Base-by-base conservation (phyloP, 2,113 vertebrate species). In the Grammomys surdaster region DNA sequence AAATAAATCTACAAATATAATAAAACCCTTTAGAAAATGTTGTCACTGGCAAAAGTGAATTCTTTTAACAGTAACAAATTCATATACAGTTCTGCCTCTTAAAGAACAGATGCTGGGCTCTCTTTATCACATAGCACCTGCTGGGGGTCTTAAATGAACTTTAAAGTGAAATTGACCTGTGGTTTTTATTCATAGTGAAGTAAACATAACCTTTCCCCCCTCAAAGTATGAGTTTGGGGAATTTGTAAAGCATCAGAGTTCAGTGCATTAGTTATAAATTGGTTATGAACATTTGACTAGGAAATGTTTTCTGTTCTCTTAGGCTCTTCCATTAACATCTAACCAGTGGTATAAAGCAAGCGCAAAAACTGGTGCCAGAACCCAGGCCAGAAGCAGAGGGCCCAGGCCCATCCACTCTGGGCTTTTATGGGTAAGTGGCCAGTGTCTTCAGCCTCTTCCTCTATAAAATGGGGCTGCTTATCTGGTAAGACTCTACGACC, bases 1-100 rank as follows among this genome's bases (percentile, higher is more conserved):
- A 96, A 90, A 76, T 91, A 96, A 80, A 95, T 78, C 51, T 72
- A 92, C 22, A 69, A 77, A 90, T 86, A 94, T 70, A 82, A 95
- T 58, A 65, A 94, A 94, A 87, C 54, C 91, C 17, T 88, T 95
- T 40, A 82, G 48, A 63, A 89, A 90, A 91, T 8, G 6, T 82
- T 54, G 26, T 91, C 78, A n/a, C 36, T 90, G 58, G 28, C 16
- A 89, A 95, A 96, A 92, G 31, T 10, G 20, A 4, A 54, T 48
- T 94, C 75, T 81, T 65, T 75, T 58, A 86, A 78, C 1, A 80
- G 43, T 0, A 54, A 89, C 43, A 97, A 88, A 43, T 88, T 85
- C 46, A 82, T 76, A 3, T 73, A 84, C 40, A 40, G 40, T 70
- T 87, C 78, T 54, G 75, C 46, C 85, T 51, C n/a, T 77, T 36